Evolutionary conservation across 2,888 invertebrate genomes (phyloP).

Genomic region (Ischnus inquisitorius): DNA sequence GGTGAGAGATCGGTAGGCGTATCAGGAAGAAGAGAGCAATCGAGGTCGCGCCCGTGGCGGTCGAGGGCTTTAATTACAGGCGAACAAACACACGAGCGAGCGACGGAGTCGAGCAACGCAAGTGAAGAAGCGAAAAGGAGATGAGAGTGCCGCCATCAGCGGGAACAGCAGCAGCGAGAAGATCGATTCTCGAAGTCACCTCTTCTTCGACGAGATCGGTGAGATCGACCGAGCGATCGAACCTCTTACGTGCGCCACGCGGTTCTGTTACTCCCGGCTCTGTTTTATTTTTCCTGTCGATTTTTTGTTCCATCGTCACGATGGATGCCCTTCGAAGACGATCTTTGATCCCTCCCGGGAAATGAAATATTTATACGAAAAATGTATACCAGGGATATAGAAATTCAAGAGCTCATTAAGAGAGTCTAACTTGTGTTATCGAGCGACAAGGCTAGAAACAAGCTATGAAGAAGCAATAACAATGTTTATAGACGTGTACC

Average conservation of each 20-base stretch:
- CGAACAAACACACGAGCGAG: constrained; percentile 69
- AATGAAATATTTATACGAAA: neutral
- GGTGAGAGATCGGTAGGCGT: constrained; percentile 70
- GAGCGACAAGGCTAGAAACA: neutral
- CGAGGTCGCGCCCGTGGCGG: constrained; percentile 73
- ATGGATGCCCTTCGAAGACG: neutral
- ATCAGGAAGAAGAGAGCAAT: constrained; percentile 73
- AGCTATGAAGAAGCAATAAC: neutral
- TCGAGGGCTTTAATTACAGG: constrained; percentile 78
- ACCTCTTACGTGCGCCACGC: constrained; percentile 37
- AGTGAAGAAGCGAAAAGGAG: constrained; percentile 46
- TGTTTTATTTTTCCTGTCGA: neutral
- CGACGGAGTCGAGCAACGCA: constrained; percentile 42
- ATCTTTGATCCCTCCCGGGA: neutral
- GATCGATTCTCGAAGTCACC: constrained; percentile 77
- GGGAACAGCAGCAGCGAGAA: constrained; percentile 69
- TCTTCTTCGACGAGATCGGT: constrained; percentile 54
- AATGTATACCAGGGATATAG: neutral
- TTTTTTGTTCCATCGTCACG: neutral
- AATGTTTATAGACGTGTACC: too few relatives aligned
- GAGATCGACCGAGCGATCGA: constrained; percentile 57
- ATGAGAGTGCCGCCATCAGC: constrained; percentile 70
- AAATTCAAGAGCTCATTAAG: neutral
- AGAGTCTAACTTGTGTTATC: neutral
- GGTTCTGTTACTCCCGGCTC: constrained; percentile 37